These are phyloP conservation scores for Diorhabda elongata DNA, from an alignment of 1,140 invertebrate species.

Conservation along the genomic window DNA sequence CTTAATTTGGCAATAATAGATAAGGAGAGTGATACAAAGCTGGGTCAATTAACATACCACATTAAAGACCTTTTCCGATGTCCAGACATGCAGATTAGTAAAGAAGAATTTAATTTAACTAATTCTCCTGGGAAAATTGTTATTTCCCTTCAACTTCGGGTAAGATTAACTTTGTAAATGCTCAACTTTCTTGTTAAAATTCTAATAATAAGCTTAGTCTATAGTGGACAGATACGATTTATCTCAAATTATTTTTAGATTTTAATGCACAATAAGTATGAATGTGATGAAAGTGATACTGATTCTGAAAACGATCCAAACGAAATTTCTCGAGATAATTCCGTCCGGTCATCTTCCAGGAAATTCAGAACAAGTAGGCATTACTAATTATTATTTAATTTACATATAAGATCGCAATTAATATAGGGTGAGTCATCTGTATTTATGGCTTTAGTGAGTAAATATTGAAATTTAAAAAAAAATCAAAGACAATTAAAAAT, in stretches of 20 bases:
- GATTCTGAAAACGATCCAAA: conserved; percentile 22
- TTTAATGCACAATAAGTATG: conserved; percentile 24
- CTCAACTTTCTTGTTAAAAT: background rate
- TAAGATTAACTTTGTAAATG: conserved; percentile 47
- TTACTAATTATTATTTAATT: background rate
- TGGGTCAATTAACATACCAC: conserved; percentile 32
- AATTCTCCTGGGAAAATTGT: conserved; percentile 69
- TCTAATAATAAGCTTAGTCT: background rate
- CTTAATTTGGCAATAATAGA: conserved; percentile 60
- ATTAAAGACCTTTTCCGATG: conserved; percentile 26
- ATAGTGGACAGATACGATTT: background rate
- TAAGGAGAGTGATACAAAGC: conserved; percentile 28
- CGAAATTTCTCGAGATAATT: conserved; percentile 5
- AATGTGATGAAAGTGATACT: conserved; percentile 17
- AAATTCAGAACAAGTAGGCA: conserved; percentile 7
- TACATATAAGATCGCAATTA: too few species aligned
- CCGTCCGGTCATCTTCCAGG: conserved; percentile 8
- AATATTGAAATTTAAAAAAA: too few species aligned
- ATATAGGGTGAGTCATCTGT: too few species aligned
- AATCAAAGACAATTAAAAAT: too few species aligned
- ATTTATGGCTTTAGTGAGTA: too few species aligned
- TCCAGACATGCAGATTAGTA: conserved; percentile 33
- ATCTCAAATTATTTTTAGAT: conserved; percentile 20
- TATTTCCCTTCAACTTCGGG: conserved; percentile 70
- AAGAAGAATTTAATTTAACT: conserved; percentile 43